Base-by-base conservation (phyloP, 2,113 vertebrate genomes). In the Sinocyclocheilus rhinocerous region DNA sequence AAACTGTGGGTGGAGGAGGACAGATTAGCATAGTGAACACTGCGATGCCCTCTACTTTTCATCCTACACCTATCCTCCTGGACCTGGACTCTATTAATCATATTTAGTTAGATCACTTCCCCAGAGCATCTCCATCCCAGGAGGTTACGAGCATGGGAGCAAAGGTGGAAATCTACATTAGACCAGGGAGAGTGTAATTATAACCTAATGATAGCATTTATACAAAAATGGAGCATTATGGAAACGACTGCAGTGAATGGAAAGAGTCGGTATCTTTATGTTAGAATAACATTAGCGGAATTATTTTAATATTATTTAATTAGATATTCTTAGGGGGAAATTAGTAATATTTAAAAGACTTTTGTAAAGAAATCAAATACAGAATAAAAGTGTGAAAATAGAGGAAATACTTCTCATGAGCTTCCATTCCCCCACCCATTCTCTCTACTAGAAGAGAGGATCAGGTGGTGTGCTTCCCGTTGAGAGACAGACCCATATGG, bases 31-130 rank as follows among this genome's bases (percentile, higher is more conserved):
- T 7, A 70, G 63, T 20, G 22, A 69, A 61, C 42, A 69, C 70
- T 24, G n/a, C n/a, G 16, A 59, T 81, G 76, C 59, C 80, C 72
- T 83, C 86, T 52, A 78, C 86, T 20, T 67, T 63, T 72, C 50
- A 84, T 76, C 85, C 72, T 83, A 70, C 48, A 86, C 48, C 61
- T 84, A 81, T 80, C 55, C 22, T 76, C 83, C 78, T 77, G 52
- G 83, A 85, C 76, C 11, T 36, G 83, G 87, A 81, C 85, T 83
- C 84, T 65, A 87, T 90, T 88, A 90, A 88, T 90, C 87, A 90
- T 78, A 87, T 90, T 88, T 88, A 90, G 87, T 87, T 84, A 85
- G 87, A 85, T 87, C 80, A 83, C 83, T 79, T 88, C 83, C 87
- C 80, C 65, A 29, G 84, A 87, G 89, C 80, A 85, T 59, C 81